Evolutionary conservation across 2,113 vertebrate genomes (phyloP).

Genomic region (Dasyurus viverrinus): DNA sequence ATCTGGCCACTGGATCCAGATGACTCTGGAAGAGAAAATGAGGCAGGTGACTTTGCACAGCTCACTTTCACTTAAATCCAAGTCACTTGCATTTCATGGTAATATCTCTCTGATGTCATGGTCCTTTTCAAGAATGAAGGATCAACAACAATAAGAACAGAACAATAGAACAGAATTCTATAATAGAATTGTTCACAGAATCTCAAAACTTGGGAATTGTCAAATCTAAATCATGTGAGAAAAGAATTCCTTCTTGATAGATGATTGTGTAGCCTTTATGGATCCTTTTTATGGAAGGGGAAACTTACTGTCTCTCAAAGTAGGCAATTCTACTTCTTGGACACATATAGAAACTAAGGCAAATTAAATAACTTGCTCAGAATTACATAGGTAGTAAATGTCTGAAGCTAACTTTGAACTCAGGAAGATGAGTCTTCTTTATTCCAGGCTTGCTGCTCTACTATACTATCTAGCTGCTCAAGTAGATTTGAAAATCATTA

Average conservation of each 20-base stretch:
- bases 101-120: too few relatives aligned
- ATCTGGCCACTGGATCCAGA: too few relatives aligned
- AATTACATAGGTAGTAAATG: not conserved
- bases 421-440: not conserved
- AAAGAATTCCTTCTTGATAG: not conserved
- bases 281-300: not conserved
- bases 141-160: too few relatives aligned
- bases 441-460: not conserved
- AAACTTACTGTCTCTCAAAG: not conserved
- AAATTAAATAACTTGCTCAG: not conserved
- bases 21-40: too few relatives aligned
- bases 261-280: not conserved
- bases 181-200: not conserved
- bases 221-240: not conserved
- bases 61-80: too few relatives aligned
- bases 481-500: not conserved
- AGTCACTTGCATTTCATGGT: too few relatives aligned
- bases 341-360: not conserved
- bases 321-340: not conserved
- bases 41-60: too few relatives aligned
- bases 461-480: not conserved
- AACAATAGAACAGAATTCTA: not conserved
- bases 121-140: too few relatives aligned
- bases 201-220: not conserved
- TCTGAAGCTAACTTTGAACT: not conserved